phyloP scores from a whole-genome alignment of 2,113 vertebrate genomes.

The Marmota monax region DNA sequence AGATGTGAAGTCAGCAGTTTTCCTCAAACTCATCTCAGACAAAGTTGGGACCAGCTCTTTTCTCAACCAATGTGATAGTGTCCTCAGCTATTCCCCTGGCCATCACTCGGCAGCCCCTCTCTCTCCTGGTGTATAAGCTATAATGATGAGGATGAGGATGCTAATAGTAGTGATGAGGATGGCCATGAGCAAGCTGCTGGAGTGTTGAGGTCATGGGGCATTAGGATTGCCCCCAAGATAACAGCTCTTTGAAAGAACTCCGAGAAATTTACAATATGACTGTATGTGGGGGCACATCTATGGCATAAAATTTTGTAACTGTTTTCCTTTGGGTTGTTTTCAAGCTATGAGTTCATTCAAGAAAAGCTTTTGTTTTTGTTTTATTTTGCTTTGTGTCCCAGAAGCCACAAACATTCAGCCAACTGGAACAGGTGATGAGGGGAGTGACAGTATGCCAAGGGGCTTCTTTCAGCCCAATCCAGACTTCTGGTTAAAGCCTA shows the following conservation, averaged over 20 bases:
- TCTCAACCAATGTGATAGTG: background rate
- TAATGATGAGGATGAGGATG: background rate
- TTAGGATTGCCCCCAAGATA: background rate
- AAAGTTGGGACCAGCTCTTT: constrained; percentile 16
- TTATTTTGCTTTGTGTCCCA: constrained; percentile 61
- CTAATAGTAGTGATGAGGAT: background rate
- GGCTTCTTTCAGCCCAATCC: constrained; percentile 61
- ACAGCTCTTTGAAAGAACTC: background rate
- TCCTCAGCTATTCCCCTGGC: background rate
- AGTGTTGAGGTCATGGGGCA: background rate
- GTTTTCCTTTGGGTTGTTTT: constrained; percentile 55
- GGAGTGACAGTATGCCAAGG: constrained; percentile 54
- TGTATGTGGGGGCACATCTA: background rate
- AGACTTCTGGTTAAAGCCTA: constrained; percentile 71
- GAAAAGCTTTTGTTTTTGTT: constrained; percentile 59
- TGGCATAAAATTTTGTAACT: constrained; percentile 35
- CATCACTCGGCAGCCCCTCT: background rate
- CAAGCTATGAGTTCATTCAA: constrained; percentile 55
- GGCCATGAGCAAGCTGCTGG: background rate
- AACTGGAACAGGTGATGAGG: constrained; percentile 62
- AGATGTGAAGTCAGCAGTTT: constrained; percentile 15
- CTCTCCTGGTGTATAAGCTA: background rate
- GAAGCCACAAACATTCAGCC: constrained; percentile 50
- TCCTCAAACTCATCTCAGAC: background rate
- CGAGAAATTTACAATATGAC: background rate